Evolutionary conservation across 1,140 invertebrate species (phyloP).

Genomic region (Platorchestia sp.): DNA sequence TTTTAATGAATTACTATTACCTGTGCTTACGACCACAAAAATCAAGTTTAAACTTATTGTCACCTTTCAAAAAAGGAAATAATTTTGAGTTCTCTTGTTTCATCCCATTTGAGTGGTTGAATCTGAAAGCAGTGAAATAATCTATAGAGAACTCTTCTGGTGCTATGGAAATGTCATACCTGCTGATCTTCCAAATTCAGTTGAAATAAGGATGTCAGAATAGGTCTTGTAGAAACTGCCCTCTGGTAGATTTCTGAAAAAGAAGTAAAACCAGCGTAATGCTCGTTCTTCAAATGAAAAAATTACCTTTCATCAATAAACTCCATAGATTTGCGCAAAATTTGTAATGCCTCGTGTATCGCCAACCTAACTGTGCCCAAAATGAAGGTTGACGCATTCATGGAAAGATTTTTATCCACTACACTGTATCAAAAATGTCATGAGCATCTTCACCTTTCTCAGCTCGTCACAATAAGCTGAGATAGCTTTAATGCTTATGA

Average conservation of each 20-base stretch:
- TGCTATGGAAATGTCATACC: neutral
- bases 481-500: too few relatives aligned
- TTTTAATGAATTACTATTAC: neutral
- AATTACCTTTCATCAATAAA: neutral
- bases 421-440: neutral
- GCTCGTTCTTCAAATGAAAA: neutral
- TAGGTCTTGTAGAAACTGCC: neutral
- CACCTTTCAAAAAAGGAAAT: neutral
- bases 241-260: neutral
- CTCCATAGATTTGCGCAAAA: neutral
- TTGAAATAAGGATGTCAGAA: neutral
- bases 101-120: too few relatives aligned
- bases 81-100: too few relatives aligned
- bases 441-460: neutral
- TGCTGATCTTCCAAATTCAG: neutral
- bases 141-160: too few relatives aligned
- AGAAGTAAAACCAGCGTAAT: neutral
- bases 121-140: too few relatives aligned
- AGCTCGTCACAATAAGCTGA: neutral
- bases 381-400: too few relatives aligned
- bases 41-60: neutral
- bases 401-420: neutral
- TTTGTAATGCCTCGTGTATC: neutral
- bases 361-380: neutral
- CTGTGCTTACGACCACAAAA: neutral